These are phyloP conservation scores for Nymphalis io DNA, from an alignment of 1,140 invertebrate genomes.

Conservation along the genomic window DNA sequence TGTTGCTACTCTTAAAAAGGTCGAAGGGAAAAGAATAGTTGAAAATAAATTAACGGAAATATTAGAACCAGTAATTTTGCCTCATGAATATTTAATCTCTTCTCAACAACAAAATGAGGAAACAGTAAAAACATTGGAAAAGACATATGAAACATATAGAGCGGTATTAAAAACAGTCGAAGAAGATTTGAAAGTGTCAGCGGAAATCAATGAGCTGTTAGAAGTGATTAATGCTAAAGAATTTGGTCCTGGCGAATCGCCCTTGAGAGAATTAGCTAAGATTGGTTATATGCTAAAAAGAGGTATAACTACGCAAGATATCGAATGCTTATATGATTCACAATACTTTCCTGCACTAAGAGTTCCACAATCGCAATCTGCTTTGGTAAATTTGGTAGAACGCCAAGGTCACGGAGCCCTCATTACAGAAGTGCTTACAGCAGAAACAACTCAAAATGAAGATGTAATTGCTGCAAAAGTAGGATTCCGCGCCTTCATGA, in stretches of 20 bases:
- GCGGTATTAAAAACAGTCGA: slow-evolving; percentile 82
- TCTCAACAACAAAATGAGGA: slow-evolving; percentile 82
- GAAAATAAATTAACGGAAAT: slow-evolving; percentile 66
- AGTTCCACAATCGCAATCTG: slow-evolving; percentile 89
- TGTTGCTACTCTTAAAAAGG: slow-evolving; percentile 83
- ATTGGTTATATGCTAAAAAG: slow-evolving; percentile 88
- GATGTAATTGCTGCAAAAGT: slow-evolving; percentile 87
- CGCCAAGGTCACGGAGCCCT: slow-evolving; percentile 89
- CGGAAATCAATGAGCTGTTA: slow-evolving; percentile 88
- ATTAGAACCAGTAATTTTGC: slow-evolving; percentile 78
- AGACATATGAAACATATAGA: slow-evolving; percentile 82
- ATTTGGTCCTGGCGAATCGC: slow-evolving; percentile 89
- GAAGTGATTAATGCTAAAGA: slow-evolving; percentile 87
- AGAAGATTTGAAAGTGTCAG: slow-evolving; percentile 81
- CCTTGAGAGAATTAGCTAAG: slow-evolving; percentile 89
- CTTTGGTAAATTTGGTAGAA: slow-evolving; percentile 90
- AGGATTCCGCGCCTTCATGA: slow-evolving; percentile 91
- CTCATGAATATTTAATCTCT: slow-evolving; percentile 82
- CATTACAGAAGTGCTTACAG: slow-evolving; percentile 89
- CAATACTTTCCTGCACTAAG: slow-evolving; percentile 89
- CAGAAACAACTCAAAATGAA: slow-evolving; percentile 88
- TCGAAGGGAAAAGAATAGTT: slow-evolving; percentile 77
- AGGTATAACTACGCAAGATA: slow-evolving; percentile 88
- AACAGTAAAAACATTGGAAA: slow-evolving; percentile 80
- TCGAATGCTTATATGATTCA: slow-evolving; percentile 88